Evolutionary conservation across 2,113 vertebrate species (phyloP).

Genomic region (Myrmophylax atrothorax): DNA sequence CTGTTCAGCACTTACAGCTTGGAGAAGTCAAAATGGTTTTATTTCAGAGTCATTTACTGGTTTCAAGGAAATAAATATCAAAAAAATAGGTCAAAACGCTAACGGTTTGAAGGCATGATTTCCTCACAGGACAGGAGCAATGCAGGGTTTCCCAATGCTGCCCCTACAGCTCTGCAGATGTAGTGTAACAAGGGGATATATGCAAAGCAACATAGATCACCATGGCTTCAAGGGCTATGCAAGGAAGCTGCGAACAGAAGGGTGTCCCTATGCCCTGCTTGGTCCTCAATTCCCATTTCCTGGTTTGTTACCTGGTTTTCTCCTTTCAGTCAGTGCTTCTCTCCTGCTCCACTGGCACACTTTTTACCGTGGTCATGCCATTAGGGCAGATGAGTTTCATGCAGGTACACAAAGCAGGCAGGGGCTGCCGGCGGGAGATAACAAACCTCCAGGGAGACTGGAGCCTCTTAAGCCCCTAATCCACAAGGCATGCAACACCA

Average conservation of each 20-base stretch:
- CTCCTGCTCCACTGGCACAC: background rate
- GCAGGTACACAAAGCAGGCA: slow-evolving; percentile 23
- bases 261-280: accelerated
- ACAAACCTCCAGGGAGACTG: slow-evolving; percentile 3
- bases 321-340: background rate
- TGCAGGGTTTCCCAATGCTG: background rate
- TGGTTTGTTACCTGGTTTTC: background rate
- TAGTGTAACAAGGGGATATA: background rate
- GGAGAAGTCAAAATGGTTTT: slow-evolving; percentile 51
- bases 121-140: background rate
- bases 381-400: background rate
- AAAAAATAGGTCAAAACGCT: background rate
- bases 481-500: background rate
- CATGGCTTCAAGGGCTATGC: accelerated
- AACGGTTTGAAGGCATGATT: background rate
- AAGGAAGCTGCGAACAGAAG: background rate
- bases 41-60: slow-evolving; percentile 20
- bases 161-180: slow-evolving; percentile 15
- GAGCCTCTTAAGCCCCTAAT: slow-evolving; percentile 47
- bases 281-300: background rate
- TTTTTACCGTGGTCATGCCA: background rate
- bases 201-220: background rate
- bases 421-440: slow-evolving; percentile 36
- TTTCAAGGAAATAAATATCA: slow-evolving; percentile 29
- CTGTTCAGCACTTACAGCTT: slow-evolving; percentile 60